Conservation (phyloP, 1,140 invertebrate species). For the Drosophila suzukii region DNA sequence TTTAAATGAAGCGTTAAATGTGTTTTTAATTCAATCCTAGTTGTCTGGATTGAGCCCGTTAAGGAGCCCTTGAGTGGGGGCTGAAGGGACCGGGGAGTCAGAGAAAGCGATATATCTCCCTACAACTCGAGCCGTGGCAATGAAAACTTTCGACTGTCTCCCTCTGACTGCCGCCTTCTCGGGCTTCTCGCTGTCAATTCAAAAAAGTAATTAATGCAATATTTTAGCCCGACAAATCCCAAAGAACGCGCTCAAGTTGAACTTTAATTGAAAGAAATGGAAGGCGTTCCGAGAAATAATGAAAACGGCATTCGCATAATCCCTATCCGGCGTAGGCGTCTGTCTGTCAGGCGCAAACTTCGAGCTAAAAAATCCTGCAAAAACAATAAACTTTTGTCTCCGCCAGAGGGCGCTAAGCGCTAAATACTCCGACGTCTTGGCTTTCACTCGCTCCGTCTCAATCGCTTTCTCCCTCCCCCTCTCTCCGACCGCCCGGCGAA, state of each 20-base stretch:
- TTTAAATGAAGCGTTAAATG: slow-evolving; percentile 62
- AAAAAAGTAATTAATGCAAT: slow-evolving; percentile 65
- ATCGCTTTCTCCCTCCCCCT: slow-evolving; percentile 7
- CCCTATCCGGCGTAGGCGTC: slow-evolving; percentile 36
- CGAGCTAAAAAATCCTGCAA: slow-evolving; percentile 37
- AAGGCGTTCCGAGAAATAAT: slow-evolving; percentile 45
- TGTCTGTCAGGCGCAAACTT: slow-evolving; percentile 72
- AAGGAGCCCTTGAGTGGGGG: slow-evolving; percentile 12
- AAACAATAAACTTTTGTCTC: slow-evolving; percentile 63
- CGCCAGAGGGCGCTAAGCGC: slow-evolving; percentile 54
- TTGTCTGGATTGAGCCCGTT: slow-evolving; percentile 22
- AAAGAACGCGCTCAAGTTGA: slow-evolving; percentile 45
- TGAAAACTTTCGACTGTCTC: slow-evolving; percentile 13
- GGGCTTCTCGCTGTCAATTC: slow-evolving; percentile 44
- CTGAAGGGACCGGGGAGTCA: background rate
- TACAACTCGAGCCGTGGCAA: background rate
- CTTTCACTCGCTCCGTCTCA: slow-evolving; percentile 14
- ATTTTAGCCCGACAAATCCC: slow-evolving; percentile 46
- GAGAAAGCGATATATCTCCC: background rate
- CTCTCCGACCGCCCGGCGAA: slow-evolving; percentile 26
- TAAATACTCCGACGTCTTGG: slow-evolving; percentile 49
- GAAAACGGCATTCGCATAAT: slow-evolving; percentile 63
- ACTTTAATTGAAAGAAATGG: slow-evolving; percentile 60
- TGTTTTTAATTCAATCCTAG: slow-evolving; percentile 64
- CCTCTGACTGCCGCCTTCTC: background rate